Percentiles rank a stretch among this genome's conserved stretches.
Conservation (phyloP, 2,888 invertebrate species). For the Ennomos erosarius region DNA sequence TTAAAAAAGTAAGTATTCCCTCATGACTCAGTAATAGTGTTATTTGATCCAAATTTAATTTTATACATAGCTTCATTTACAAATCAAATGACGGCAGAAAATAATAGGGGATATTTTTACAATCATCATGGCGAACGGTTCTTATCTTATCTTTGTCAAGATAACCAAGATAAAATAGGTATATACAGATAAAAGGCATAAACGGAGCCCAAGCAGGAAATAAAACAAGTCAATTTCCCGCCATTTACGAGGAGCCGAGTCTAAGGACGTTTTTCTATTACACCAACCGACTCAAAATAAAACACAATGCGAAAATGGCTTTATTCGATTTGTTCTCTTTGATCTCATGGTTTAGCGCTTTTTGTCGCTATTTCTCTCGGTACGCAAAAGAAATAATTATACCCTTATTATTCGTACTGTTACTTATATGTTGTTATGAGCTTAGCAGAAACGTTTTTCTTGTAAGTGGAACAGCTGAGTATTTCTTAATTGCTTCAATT, state of each 20-base stretch:
- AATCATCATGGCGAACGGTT: too few relatives aligned
- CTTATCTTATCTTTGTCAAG: too few relatives aligned
- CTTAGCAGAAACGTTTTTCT: slow-evolving; percentile 28
- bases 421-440: slow-evolving; percentile 23
- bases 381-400: slow-evolving; percentile 14
- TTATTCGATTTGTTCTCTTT: slow-evolving; percentile 40
- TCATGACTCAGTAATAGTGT: too few relatives aligned
- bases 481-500: slow-evolving; percentile 33
- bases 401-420: slow-evolving; percentile 15
- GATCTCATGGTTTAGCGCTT: slow-evolving; percentile 23
- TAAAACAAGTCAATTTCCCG: slow-evolving; percentile 41
- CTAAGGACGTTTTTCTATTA: slow-evolving; percentile 22
- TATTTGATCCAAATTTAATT: too few relatives aligned
- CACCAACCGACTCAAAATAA: slow-evolving; percentile 26
- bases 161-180: too few relatives aligned
- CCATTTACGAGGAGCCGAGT: slow-evolving; percentile 30
- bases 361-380: slow-evolving; percentile 8
- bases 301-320: slow-evolving; percentile 35
- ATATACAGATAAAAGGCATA: background rate
- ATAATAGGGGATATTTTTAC: too few relatives aligned
- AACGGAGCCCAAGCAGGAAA: slow-evolving; percentile 17
- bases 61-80: too few relatives aligned
- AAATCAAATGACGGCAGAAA: too few relatives aligned
- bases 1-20: too few relatives aligned
- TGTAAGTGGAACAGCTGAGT: slow-evolving; percentile 27